Percentiles rank a stretch among this genome's conserved stretches.
Conservation (phyloP, 2,888 invertebrate genomes). For the Thalpophila matura region DNA sequence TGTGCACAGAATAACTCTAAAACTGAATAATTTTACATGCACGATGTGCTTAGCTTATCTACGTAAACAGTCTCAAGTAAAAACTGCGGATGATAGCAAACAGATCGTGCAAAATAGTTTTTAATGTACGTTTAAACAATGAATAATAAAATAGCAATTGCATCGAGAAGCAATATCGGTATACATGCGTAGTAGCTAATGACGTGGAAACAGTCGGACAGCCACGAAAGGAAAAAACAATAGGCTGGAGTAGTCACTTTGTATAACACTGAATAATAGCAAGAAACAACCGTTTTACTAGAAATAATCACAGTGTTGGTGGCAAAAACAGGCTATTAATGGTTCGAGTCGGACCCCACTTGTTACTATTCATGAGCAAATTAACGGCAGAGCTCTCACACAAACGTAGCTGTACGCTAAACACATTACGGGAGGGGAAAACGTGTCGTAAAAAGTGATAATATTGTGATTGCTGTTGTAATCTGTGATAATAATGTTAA, state of each 20-base stretch:
- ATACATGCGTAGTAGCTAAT: slow-evolving; percentile 71
- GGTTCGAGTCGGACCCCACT: slow-evolving; percentile 75
- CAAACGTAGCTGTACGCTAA: slow-evolving; percentile 66
- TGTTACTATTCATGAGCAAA: slow-evolving; percentile 86
- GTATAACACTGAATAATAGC: slow-evolving; percentile 84
- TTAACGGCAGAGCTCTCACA: slow-evolving; percentile 78
- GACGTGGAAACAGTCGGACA: slow-evolving; percentile 79
- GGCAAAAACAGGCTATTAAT: slow-evolving; percentile 86
- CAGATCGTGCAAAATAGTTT: slow-evolving; percentile 59
- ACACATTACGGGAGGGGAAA: slow-evolving; percentile 66
- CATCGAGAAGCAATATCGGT: slow-evolving; percentile 60
- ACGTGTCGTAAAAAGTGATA: slow-evolving; percentile 61
- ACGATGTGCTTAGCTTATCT: slow-evolving; percentile 13
- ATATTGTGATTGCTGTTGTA: slow-evolving; percentile 63
- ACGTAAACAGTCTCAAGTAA: slow-evolving; percentile 22
- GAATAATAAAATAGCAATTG: slow-evolving; percentile 66
- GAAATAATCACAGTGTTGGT: slow-evolving; percentile 86
- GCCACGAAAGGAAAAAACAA: slow-evolving; percentile 72
- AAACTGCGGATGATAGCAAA: slow-evolving; percentile 57
- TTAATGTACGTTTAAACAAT: slow-evolving; percentile 63
- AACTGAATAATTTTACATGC: slow-evolving; percentile 29
- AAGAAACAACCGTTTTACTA: slow-evolving; percentile 86
- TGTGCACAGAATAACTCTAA: slow-evolving; percentile 11
- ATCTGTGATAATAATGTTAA: too few relatives aligned
- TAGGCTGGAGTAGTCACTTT: slow-evolving; percentile 79